phyloP scores from a whole-genome alignment of 1,140 invertebrate genomes.

The Chrysomallon squamiferum region DNA sequence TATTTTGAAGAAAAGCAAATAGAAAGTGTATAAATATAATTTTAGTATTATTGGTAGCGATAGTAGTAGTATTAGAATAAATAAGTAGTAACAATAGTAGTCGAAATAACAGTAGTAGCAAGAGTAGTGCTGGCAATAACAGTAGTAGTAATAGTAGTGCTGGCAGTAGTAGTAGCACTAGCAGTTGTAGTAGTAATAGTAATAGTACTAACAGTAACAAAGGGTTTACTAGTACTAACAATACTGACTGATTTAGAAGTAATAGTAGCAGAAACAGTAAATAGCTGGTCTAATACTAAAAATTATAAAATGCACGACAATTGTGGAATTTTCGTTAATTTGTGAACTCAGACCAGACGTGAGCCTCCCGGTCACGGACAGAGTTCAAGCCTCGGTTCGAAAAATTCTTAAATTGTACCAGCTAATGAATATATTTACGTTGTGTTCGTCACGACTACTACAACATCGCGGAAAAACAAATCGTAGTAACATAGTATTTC shows the following conservation, averaged over 20 bases:
- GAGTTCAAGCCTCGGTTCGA: too few species aligned
- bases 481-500: too few species aligned
- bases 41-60: constrained; percentile 14
- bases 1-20: constrained; percentile 10
- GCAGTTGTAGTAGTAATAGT: constrained; percentile 20
- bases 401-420: too few species aligned
- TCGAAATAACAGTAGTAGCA: not conserved
- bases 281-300: too few species aligned
- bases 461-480: too few species aligned
- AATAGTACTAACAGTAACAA: constrained; percentile 9
- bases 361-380: not conserved
- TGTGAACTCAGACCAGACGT: constrained; percentile 5
- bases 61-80: constrained; percentile 20
- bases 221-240: constrained; percentile 14
- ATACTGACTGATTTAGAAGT: constrained; percentile 7
- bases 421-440: too few species aligned
- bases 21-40: constrained; percentile 19
- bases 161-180: constrained; percentile 17
- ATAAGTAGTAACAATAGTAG: not conserved
- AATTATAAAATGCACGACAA: too few species aligned
- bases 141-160: constrained; percentile 17
- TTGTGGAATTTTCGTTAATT: not conserved
- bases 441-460: too few species aligned
- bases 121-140: not conserved
- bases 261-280: constrained; percentile 12